These are phyloP conservation scores for Plectrocnemia conspersa DNA, from an alignment of 1,140 invertebrate species.

Conservation along the genomic window DNA sequence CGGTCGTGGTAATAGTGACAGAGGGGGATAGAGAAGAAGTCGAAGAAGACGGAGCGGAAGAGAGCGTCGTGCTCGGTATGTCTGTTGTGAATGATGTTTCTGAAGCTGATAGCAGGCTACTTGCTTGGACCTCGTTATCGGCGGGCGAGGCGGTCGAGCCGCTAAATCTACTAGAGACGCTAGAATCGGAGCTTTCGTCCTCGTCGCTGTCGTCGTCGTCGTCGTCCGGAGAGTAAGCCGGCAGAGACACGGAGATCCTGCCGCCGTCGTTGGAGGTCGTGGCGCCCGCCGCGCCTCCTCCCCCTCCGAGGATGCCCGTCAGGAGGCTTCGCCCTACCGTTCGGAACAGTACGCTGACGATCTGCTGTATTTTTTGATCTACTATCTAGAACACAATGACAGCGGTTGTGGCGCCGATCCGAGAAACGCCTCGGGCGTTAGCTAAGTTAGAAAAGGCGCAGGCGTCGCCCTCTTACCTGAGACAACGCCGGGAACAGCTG, in stretches of 20 bases:
- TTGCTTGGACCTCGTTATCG: constrained; percentile 33
- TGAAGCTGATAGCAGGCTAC: constrained; percentile 19
- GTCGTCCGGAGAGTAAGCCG: constrained; percentile 49
- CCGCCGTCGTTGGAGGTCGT: constrained; percentile 39
- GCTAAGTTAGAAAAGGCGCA: too few species aligned
- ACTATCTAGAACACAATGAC: constrained; percentile 61
- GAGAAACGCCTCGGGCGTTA: too few species aligned
- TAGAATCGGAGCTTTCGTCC: constrained; percentile 27
- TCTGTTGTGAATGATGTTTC: constrained; percentile 20
- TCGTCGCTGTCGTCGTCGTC: constrained; percentile 44
- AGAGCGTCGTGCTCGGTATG: constrained; percentile 11
- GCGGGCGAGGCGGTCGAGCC: constrained; percentile 7
- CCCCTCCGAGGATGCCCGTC: constrained; percentile 50
- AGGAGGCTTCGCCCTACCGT: constrained; percentile 63
- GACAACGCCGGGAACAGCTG: constrained; percentile 69
- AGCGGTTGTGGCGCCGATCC: constrained; percentile 17
- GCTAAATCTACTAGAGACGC: constrained; percentile 17
- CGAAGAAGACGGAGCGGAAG: constrained; percentile 9
- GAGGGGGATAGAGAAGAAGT: constrained; percentile 6
- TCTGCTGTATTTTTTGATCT: constrained; percentile 69
- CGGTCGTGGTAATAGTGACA: constrained; percentile 12
- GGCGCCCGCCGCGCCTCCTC: constrained; percentile 39
- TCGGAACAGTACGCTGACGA: constrained; percentile 62
- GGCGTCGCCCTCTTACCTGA: constrained; percentile 60
- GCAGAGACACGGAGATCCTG: constrained; percentile 46